Conservation (phyloP, 2,113 vertebrate species). For the Myanophis thanlyinensis region DNA sequence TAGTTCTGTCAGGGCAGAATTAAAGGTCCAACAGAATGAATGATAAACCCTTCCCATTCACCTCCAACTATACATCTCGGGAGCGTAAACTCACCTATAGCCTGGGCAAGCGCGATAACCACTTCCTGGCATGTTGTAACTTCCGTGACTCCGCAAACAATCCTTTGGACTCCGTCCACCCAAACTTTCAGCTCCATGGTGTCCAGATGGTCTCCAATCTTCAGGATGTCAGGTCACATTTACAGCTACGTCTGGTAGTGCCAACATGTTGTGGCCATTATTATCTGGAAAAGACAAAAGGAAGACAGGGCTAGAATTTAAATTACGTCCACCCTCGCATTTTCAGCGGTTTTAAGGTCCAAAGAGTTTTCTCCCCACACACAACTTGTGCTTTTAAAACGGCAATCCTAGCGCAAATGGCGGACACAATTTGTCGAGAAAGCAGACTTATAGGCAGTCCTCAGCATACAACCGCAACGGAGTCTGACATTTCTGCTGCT, state of each 20-base stretch:
- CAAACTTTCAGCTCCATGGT: constrained; percentile 99
- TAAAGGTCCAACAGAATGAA: neutral
- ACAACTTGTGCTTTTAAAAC: neutral
- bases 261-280: neutral
- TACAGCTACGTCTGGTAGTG: constrained; percentile 17
- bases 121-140: constrained; percentile 98
- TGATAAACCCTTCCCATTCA: neutral
- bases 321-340: neutral
- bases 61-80: neutral
- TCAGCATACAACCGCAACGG: neutral
- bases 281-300: constrained; percentile 53
- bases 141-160: constrained; percentile 96
- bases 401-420: neutral
- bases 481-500: neutral
- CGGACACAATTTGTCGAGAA: neutral
- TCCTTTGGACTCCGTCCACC: constrained; percentile 97
- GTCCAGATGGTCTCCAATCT: constrained; percentile 49
- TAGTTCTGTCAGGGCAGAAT: no score
- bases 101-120: constrained; percentile 97
- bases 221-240: constrained; percentile 67
- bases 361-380: neutral
- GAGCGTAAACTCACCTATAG: constrained; percentile 83
- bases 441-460: neutral
- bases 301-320: neutral
- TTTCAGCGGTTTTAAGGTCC: neutral